Conservation (phyloP, 2,113 vertebrate species). For the Charadrius vociferus region DNA sequence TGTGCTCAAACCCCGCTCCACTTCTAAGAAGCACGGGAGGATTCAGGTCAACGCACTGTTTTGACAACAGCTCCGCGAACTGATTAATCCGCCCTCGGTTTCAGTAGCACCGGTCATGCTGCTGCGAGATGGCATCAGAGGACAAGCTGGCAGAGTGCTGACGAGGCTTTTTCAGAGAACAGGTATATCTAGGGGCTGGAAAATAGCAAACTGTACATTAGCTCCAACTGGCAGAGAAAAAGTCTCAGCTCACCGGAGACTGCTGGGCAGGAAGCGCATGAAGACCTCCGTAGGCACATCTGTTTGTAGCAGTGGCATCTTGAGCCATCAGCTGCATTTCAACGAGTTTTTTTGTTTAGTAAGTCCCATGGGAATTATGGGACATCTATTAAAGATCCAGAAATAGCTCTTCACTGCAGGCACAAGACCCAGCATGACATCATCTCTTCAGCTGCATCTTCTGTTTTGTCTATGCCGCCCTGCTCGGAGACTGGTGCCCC, state of each 20-base stretch:
- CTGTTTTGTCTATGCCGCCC: slow-evolving; percentile 28
- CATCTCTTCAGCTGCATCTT: slow-evolving; percentile 51
- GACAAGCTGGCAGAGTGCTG: neutral
- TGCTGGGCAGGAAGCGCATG: neutral
- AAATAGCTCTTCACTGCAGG: slow-evolving; percentile 77
- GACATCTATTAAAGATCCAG: slow-evolving; percentile 75
- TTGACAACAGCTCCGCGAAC: neutral
- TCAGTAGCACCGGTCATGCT: neutral
- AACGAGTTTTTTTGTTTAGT: slow-evolving; percentile 61
- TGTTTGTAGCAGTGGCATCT: slow-evolving; percentile 6
- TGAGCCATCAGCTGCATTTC: slow-evolving; percentile 3
- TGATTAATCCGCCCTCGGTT: neutral
- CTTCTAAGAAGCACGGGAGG: neutral
- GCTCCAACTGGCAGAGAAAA: neutral
- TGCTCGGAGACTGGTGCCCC: neutral
- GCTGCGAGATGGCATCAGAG: neutral
- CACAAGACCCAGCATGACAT: slow-evolving; percentile 67
- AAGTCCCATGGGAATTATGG: slow-evolving; percentile 67
- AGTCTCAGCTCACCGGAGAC: rapidly evolving
- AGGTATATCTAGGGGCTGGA: neutral
- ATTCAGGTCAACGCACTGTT: neutral
- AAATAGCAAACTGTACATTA: neutral
- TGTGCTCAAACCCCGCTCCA: neutral
- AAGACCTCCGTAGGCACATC: neutral
- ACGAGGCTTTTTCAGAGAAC: neutral